Base-by-base conservation (phyloP, 2,797 vertebrate species). In the Dendrocincla fuliginosa region DNA sequence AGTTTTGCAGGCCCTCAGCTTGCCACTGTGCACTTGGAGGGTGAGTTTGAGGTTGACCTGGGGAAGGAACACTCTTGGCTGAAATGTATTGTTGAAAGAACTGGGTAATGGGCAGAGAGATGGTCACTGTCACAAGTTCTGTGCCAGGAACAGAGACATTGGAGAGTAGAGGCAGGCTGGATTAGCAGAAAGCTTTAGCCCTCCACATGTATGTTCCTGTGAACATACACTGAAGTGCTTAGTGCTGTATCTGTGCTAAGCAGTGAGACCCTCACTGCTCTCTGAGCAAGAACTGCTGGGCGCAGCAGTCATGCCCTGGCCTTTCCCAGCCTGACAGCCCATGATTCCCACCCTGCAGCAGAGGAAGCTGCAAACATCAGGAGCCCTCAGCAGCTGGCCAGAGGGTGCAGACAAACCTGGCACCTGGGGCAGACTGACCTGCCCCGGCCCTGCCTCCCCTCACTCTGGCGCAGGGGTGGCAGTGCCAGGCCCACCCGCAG, bases 391-490 rank as follows among this genome's bases (percentile, higher is more conserved):
- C 41, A 81, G 74, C 19, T 0, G 0, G 30, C 32, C 50, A 24
- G 67, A 33, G 42, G 44, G 55, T 50, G 37, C 1, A 3, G 57
- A 32, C 5, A 12, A 27, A 68, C 33, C 22, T 2, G 3, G 52
- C 60, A 18, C 44, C n/a, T 20, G 0, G 0, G 18, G 44, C 10
- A 27, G 37, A 16, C 10, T 2, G 79, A 52, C 33, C 44, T 59
- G 44, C 33, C 71, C 52, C 46, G 16, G 44, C 33, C 59, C 57
- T 44, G 37, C 28, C 57, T 64, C 12, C 42, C 64, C 73, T 53
- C 8, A 6, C 57, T 59, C 4, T 4, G 2, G 0, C 4, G 42
- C 60, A 2, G 0, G 0, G 2, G 7, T 4, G 77, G 57, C 1
- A 0, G 27, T 15, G 63, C 74, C 73, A 25, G 82, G 28, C 35